Percentiles rank a stretch among this genome's conserved stretches.
phyloP scores from a whole-genome alignment of 2,113 vertebrate species.

The Pogonocichla stellata region DNA sequence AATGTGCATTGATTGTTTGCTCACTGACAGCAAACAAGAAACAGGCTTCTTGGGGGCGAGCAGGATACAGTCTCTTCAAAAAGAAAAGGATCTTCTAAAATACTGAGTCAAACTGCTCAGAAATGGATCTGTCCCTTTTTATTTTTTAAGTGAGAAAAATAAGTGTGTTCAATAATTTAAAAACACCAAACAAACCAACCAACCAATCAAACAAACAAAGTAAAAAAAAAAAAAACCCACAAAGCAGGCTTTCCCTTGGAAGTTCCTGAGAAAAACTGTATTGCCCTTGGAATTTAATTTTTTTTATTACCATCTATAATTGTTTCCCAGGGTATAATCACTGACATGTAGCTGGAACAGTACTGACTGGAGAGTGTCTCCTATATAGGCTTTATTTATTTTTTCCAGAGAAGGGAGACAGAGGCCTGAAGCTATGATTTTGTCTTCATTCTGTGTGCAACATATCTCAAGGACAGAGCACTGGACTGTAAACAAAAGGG shows the following conservation, averaged over 20 bases:
- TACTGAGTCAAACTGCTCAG: not conserved
- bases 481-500: conserved; percentile 69
- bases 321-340: not conserved
- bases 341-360: not conserved
- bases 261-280: not conserved
- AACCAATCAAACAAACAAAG: not conserved
- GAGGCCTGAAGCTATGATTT: conserved; percentile 61
- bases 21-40: not conserved
- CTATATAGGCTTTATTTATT: not conserved
- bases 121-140: not conserved
- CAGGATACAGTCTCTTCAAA: not conserved
- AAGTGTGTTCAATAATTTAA: not conserved
- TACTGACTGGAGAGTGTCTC: not conserved
- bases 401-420: conserved; percentile 32
- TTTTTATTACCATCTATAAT: not conserved
- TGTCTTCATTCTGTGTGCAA: conserved; percentile 54
- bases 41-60: not conserved
- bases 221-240: not conserved
- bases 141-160: not conserved
- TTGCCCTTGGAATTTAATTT: not conserved
- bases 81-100: not conserved
- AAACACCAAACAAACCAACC: not conserved
- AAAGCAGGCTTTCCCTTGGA: not conserved
- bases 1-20: not conserved
- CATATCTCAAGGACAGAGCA: conserved; percentile 67